phyloP scores from a whole-genome alignment of 1,140 invertebrate species.

The Bombyx mori region ASM3026992v2 NC_085120.1:10357001-10357500 shows the following conservation, averaged over 20 bases:
- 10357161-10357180: too few relatives aligned
- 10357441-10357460: slow-evolving; percentile 71
- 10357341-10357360: slow-evolving; percentile 65
- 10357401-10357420: slow-evolving; percentile 52
- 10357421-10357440: slow-evolving; percentile 60
- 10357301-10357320: slow-evolving; percentile 52
- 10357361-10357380: slow-evolving; percentile 66
- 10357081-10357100: too few relatives aligned
- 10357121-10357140: neutral
- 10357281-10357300: slow-evolving; percentile 57
- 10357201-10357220: slow-evolving; percentile 68
- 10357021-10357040: slow-evolving; percentile 50
- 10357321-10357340: slow-evolving; percentile 69
- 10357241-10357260: slow-evolving; percentile 54
- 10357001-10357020: slow-evolving; percentile 64
- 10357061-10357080: too few relatives aligned
- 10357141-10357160: neutral
- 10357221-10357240: slow-evolving; percentile 61
- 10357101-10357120: too few relatives aligned
- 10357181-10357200: slow-evolving; percentile 14
- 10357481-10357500: slow-evolving; percentile 62
- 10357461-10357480: slow-evolving; percentile 65
- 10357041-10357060: slow-evolving; percentile 44
- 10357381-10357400: slow-evolving; percentile 53
- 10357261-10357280: slow-evolving; percentile 62